A percentile compares a stretch with the other conserved stretches of the same genome.
phyloP scores from a whole-genome alignment of 2,888 invertebrate species.

The Drosophila hamatofila region DNA sequence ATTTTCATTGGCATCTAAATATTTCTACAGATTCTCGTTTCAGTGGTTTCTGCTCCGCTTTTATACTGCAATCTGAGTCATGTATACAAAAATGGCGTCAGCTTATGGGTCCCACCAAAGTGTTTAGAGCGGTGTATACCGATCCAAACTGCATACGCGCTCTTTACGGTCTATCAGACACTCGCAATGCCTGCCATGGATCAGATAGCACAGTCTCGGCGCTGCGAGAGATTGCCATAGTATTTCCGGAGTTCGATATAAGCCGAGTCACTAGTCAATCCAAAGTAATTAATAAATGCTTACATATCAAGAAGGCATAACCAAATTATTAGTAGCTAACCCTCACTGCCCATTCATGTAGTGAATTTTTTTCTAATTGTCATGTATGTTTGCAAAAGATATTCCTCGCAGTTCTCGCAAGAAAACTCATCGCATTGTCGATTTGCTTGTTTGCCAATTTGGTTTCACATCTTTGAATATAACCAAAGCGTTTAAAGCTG shows the following conservation, averaged over 20 bases:
- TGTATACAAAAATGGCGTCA: slow-evolving; percentile 93
- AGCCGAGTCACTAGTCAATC: not conserved
- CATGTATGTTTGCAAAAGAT: too few species aligned
- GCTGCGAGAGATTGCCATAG: slow-evolving; percentile 91
- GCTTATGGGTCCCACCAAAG: slow-evolving; percentile 96
- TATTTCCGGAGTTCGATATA: slow-evolving; percentile 90
- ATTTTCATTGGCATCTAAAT: not conserved
- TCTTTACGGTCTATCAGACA: slow-evolving; percentile 95
- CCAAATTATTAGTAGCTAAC: not conserved
- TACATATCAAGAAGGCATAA: not conserved
- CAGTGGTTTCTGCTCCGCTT: slow-evolving; percentile 93
- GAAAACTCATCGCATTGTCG: too few species aligned
- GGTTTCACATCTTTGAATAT: too few species aligned
- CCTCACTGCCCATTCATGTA: too few species aligned
- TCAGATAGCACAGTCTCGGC: slow-evolving; percentile 92
- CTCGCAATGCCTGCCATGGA: slow-evolving; percentile 97
- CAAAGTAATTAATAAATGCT: not conserved
- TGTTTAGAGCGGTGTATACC: slow-evolving; percentile 91
- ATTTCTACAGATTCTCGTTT: not conserved
- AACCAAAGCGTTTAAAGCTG: too few species aligned
- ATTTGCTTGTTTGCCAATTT: too few species aligned
- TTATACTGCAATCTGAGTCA: slow-evolving; percentile 91
- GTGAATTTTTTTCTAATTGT: too few species aligned
- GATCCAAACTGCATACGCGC: slow-evolving; percentile 93
- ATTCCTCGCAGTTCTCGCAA: too few species aligned